These are phyloP conservation scores for Ptychobarbus kaznakovi DNA, from an alignment of 2,797 vertebrate genomes.

Conservation along the genomic window DNA sequence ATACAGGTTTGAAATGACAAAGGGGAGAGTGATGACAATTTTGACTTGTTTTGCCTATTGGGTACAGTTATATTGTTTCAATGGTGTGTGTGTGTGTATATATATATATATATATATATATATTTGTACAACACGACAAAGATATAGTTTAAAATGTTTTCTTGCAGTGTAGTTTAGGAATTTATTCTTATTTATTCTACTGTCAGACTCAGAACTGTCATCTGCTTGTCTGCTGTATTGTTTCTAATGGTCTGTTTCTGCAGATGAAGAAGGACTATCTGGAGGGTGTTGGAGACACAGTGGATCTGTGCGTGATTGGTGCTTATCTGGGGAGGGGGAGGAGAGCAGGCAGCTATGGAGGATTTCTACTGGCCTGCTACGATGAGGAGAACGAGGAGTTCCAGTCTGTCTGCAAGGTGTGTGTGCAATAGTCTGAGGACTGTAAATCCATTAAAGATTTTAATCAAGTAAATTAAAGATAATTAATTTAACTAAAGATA, in stretches of 20 bases:
- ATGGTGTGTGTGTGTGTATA: background rate
- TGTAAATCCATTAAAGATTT: background rate
- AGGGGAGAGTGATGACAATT: background rate
- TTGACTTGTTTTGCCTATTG: background rate
- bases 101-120: background rate
- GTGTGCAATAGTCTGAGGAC: background rate
- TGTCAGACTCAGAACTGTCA: constrained; percentile 24
- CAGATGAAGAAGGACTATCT: constrained; percentile 95
- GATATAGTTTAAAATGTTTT: background rate
- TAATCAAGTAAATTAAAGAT: background rate
- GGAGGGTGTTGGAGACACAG: constrained; percentile 87
- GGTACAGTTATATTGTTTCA: background rate
- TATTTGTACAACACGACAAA: background rate
- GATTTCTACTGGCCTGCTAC: constrained; percentile 89
- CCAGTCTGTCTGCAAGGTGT: constrained; percentile 92
- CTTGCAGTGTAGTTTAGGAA: background rate
- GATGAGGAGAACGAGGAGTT: constrained; percentile 91
- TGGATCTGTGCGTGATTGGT: constrained; percentile 92
- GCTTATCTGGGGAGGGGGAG: constrained; percentile 91
- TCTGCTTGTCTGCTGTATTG: constrained; percentile 19
- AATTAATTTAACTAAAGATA: background rate
- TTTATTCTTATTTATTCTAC: constrained; percentile 11
- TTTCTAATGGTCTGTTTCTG: background rate
- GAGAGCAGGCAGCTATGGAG: constrained; percentile 86
- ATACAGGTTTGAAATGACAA: background rate